Conservation (phyloP, 2,113 vertebrate genomes). For the Sinosuthora webbiana region DNA sequence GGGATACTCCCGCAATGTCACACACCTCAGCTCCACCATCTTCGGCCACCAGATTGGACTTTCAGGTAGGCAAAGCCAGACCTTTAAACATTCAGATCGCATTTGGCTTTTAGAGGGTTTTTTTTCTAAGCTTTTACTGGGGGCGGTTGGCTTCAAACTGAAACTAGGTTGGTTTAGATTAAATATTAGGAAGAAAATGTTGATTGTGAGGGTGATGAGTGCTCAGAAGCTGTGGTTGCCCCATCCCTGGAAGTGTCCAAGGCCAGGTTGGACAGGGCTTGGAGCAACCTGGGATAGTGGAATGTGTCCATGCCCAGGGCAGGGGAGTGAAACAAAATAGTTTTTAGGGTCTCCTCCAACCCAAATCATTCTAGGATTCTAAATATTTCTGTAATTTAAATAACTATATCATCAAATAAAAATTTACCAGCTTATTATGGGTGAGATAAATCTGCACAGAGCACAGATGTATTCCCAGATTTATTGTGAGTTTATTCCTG, state of each 20-base stretch:
- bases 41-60: conserved; percentile 93
- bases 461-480: background rate
- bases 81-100: background rate
- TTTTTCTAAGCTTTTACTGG: accelerated
- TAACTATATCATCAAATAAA: background rate
- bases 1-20: conserved; percentile 94
- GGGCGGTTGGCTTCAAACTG: background rate
- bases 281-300: background rate
- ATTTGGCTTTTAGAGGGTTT: background rate
- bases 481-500: background rate
- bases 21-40: conserved; percentile 88
- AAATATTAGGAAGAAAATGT: background rate
- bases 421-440: background rate
- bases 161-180: background rate
- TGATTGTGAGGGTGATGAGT: background rate
- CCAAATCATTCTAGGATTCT: background rate
- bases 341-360: background rate
- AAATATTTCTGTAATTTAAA: background rate
- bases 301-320: background rate
- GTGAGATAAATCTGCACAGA: background rate
- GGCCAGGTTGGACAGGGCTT: background rate
- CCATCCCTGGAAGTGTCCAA: background rate
- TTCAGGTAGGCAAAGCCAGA: conserved; percentile 75
- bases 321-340: background rate
- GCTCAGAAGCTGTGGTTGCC: background rate